Conservation (phyloP, 2,797 vertebrate species). For the Melanotaenia parkinsoni region DNA sequence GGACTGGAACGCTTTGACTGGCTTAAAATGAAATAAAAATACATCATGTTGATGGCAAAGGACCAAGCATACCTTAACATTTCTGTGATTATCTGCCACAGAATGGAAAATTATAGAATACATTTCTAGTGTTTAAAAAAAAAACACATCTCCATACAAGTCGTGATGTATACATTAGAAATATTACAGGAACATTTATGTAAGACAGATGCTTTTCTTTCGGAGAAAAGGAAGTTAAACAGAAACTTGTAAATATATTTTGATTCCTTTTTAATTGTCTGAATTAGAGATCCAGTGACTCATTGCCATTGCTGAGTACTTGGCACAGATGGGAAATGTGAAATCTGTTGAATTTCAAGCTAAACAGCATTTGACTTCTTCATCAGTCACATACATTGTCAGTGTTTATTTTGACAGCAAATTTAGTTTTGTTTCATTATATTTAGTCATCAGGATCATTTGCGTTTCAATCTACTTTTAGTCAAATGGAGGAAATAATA, state of each 20-base stretch:
- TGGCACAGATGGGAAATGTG: background rate
- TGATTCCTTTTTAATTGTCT: background rate
- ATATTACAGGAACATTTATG: background rate
- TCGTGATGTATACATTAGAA: background rate
- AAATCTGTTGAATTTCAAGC: too few relatives aligned
- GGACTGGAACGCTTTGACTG: slow-evolving; percentile 56
- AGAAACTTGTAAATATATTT: background rate
- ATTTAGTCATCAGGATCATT: too few relatives aligned
- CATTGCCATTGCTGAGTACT: background rate
- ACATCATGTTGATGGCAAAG: slow-evolving; percentile 45
- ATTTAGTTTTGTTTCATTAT: too few relatives aligned
- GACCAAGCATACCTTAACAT: slow-evolving; percentile 30
- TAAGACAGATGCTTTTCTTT: too few relatives aligned
- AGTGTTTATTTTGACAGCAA: too few relatives aligned
- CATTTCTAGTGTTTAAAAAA: background rate
- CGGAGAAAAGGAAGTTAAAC: background rate
- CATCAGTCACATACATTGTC: too few relatives aligned
- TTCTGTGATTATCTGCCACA: slow-evolving; percentile 22
- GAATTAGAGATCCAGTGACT: background rate
- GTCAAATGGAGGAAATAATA: too few relatives aligned
- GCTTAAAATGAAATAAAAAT: slow-evolving; percentile 63
- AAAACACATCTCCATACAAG: background rate
- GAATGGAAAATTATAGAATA: slow-evolving; percentile 26
- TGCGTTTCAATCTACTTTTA: too few relatives aligned
- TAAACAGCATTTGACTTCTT: too few relatives aligned